Percentiles rank a stretch among this genome's conserved stretches.
These are phyloP conservation scores for Passer montanus DNA, from an alignment of 2,113 vertebrate species.

Conservation along the genomic window DNA sequence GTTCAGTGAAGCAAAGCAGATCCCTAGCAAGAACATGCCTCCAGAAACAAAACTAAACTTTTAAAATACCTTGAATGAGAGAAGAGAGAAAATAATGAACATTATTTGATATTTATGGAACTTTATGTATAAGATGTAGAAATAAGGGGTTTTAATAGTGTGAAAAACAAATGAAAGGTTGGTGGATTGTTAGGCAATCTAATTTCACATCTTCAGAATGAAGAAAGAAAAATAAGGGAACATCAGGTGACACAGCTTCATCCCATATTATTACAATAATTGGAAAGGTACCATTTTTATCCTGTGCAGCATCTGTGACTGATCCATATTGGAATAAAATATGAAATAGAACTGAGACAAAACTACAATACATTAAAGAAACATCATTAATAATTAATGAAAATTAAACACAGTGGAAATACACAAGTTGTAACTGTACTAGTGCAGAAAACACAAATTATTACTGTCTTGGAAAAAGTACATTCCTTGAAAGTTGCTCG, in stretches of 20 bases:
- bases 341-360: background rate
- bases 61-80: background rate
- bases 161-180: background rate
- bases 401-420: background rate
- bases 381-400: background rate
- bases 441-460: background rate
- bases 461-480: background rate
- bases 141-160: background rate
- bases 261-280: accelerated
- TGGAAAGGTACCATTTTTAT: background rate
- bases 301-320: background rate
- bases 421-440: background rate
- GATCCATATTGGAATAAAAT: background rate
- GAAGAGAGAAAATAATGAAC: background rate
- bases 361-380: background rate
- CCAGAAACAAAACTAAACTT: background rate
- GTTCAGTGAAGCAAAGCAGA: background rate
- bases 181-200: background rate
- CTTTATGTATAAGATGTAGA: background rate
- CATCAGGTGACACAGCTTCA: background rate
- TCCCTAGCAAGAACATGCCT: background rate
- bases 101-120: background rate
- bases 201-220: background rate
- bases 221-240: background rate
- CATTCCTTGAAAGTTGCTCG: background rate